Evolutionary conservation across 2,797 vertebrate species (phyloP), one percentile per base, ranked within the genome.

Genomic region (Oophaga sylvatica): DNA sequence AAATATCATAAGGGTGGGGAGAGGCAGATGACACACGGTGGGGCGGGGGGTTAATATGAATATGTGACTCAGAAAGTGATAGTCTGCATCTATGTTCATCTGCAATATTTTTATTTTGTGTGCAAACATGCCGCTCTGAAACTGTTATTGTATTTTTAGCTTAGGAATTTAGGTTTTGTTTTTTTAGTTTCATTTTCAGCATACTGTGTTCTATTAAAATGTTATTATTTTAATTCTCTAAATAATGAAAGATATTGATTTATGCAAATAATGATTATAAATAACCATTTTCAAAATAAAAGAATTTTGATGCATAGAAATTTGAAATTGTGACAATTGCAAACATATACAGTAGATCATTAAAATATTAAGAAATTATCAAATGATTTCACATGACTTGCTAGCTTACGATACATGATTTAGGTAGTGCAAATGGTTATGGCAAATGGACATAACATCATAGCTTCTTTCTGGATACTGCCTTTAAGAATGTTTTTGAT

Each of bases 1-100:
- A 81, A 81, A 83, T 82, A 75, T 63, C 26, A 87, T 62, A 59
- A 56, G 45, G 73, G 76, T 60, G 63, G 26, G 48, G 60, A 53
- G 48, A 62, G 65, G 65, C 57, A 73, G 57, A 75, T 29, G 83
- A 57, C 15, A 79, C 59, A 29, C 31, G 8, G 65, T 9, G 48
- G 67, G 68, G 41, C 65, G 57, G 65, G 31, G 10, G 56, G 20
- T 41, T 26, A 22, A 70, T 60, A 81, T 41, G 53, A 70, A 86
- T 84, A 70, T 77, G 41, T 80, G 65, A 81, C 31, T 65, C 41
- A 48, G 13, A 60, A 11, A 73, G 48, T 22, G 3, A 84, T 62
- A 75, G 62, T 56, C 57, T 41, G 1, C 31, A 9, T 45, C 59
- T 81, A 35, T 81, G 31, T n/a, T 81, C 0, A 81, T 81, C 15